Base-by-base conservation (phyloP, 2,888 invertebrate genomes). In the Mythimna pallens region DNA sequence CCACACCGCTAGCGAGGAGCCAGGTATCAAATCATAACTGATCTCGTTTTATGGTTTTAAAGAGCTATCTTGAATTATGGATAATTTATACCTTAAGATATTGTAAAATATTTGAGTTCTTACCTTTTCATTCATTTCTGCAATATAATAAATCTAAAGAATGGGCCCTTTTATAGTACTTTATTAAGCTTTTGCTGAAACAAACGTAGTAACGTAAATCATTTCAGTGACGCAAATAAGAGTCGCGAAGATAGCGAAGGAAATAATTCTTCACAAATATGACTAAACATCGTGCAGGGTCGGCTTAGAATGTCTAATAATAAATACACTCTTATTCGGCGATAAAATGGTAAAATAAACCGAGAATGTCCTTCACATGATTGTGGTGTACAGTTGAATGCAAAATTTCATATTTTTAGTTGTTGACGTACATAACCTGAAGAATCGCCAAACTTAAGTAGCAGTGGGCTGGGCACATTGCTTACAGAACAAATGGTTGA, bases 1-100 rank as follows among this genome's bases (percentile, higher is more conserved):
- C 90, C 89, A 89, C 87, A 87, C 87, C 34, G 65, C 71, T 63
- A 65, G 71, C 69, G 65, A 66, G 61, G 65, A 78, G 64, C 70
- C 78, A 82, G 86, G 75, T 86, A 81, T 67, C 73, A 75, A 77
- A 79, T 84, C 73, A 77, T 83, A 85, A 71, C 76, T 74, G 73
- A 66, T 57, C 73, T 40, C 71, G 22, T 75, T 86, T 78, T 78
- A 83, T 66, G 68, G 65, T 75, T 76, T 76, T 50, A 73, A 69
- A 70, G 52, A 71, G 59, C 25, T 65, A 67, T 75, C 69, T 58
- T 70, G 65, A 80, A 67, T 73, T 68, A 68, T 43, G 25, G 34
- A 66, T 65, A 36, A 43, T 61, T 34, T 54, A n/a, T 20, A 47
- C 8, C 61, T 70, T 40, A 25, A 43, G 58, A 30, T 58, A 12